Percentiles rank a stretch among this genome's conserved stretches.
Conservation (phyloP, 2,113 vertebrate species). For the Gasterosteus nipponicus region DNA sequence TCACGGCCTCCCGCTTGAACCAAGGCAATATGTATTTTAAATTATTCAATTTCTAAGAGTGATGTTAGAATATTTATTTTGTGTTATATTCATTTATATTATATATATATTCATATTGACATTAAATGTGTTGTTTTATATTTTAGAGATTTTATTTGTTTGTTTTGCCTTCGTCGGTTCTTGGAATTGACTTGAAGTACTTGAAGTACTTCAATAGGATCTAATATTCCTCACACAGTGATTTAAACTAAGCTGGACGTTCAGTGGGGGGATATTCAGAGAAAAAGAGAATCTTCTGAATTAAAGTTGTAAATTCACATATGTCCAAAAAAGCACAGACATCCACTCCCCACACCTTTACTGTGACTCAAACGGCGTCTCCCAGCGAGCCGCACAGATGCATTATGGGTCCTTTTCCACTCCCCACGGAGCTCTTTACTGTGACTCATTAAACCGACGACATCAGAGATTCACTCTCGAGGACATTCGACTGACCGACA, state of each 20-base stretch:
- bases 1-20: slow-evolving; percentile 34
- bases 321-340: too few species aligned
- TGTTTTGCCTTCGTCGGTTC: slow-evolving; percentile 19
- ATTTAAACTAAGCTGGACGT: neutral
- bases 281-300: neutral
- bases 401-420: too few species aligned
- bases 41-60: slow-evolving; percentile 45
- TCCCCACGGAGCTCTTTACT: neutral
- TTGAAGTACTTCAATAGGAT: neutral
- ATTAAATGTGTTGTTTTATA: slow-evolving; percentile 54
- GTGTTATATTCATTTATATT: slow-evolving; percentile 31
- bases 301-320: neutral
- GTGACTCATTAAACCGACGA: neutral
- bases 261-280: neutral
- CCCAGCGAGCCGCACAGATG: too few species aligned
- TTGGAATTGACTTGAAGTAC: neutral
- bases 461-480: neutral
- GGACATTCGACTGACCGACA: too few species aligned
- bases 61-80: slow-evolving; percentile 71
- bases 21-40: slow-evolving; percentile 43
- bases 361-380: too few species aligned
- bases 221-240: too few species aligned
- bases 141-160: slow-evolving; percentile 50
- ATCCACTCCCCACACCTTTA: too few species aligned
- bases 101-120: slow-evolving; percentile 50